Base-by-base conservation (phyloP, 2,797 vertebrate genomes). In the Hippocampus kuda region DNA sequence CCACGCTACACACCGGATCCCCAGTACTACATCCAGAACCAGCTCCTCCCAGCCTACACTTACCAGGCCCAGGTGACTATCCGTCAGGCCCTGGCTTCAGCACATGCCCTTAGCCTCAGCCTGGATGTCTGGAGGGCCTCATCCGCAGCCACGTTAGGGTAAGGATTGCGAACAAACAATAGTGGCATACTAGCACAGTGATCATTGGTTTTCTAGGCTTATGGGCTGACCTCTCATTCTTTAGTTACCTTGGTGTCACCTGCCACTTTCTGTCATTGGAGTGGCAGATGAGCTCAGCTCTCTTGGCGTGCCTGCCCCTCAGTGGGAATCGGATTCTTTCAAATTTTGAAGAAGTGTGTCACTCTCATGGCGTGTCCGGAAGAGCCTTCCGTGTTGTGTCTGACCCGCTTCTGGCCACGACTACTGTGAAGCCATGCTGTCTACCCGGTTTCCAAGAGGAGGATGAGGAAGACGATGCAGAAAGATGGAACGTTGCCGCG, bases 1-100 rank as follows among this genome's bases (percentile, higher is more conserved):
- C 92, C 92, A 0, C 90, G 92, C n/a, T 93, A 92, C 75, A 88
- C 84, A 1, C 90, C 90, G 0, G 91, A 92, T 70, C 79, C 87
- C 0, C 88, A 89, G 72, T 85, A 88, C 70, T 91, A 91, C 83
- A 88, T 93, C 72, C 90, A 91, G 76, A 89, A 86, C 79, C 92
- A 92, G 79, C 90, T 91, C 12, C 86, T 93, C 41, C 91, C 91
- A 5, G 89, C 90, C 46, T 93, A 93, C 11, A 87, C 89, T 69
- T 92, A 91, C 74, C 92, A 93, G 79, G 91, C 90, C n/a, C 91
- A 93, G 84, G 80, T 92, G 63, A 89, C 90, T 0, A 91, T 88
- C 53, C 88, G 90, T 59, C 90, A 91, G 77, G 89, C 91, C 18
- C 70, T 93, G 77, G 84, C 86, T 70, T 90, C 89, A 5, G 85